Evolutionary conservation across 2,888 invertebrate genomes (phyloP), one percentile per base, ranked within the genome.

Genomic region (Erebia palarica): DNA sequence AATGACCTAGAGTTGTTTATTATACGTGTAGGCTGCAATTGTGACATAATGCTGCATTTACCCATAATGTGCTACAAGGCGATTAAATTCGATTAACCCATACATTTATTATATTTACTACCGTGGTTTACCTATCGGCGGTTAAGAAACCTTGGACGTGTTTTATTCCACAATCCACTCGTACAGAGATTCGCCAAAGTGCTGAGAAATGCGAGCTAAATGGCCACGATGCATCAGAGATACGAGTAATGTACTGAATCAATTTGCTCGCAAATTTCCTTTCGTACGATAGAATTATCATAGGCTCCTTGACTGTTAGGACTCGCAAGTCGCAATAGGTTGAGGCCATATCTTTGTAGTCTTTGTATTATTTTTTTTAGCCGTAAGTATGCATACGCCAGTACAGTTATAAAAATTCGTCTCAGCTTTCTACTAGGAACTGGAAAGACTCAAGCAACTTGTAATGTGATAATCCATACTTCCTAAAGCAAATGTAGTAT

Each of bases 191-290:
- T 60, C 42, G 60, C 47, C 61, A 58, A 36, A 65, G n/a, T 13
- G 60, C 49, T 69, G 21, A 36, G 55, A 67, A 69, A 71, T 68
- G 66, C 49, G 60, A 69, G 64, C 49, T 36, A 11, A 67, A 68
- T 65, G 65, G 60, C 13, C 44, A 42, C 67, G 68, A 68, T 69
- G 60, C 55, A 68, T 74, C 73, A 74, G 70, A 65, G 74, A 72
- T 69, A 70, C 36, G 36, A 36, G 36, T 36, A 36, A 44, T 67
- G 72, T 65, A 70, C 69, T 59, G 71, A 73, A 73, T 73, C 69
- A 71, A 73, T 71, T 69, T 71, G 73, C 67, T 64, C 64, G 71
- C 66, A 59, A 49, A 67, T n/a, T 73, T 71, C 66, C 70, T 71
- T 73, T 71, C 63, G 73, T 16, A 63, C 21, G 8, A 14, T 21